Evolutionary conservation across 2,888 invertebrate species (phyloP), one percentile per base, ranked within the genome.

Genomic region (Bhutanitis thaidina): DNA sequence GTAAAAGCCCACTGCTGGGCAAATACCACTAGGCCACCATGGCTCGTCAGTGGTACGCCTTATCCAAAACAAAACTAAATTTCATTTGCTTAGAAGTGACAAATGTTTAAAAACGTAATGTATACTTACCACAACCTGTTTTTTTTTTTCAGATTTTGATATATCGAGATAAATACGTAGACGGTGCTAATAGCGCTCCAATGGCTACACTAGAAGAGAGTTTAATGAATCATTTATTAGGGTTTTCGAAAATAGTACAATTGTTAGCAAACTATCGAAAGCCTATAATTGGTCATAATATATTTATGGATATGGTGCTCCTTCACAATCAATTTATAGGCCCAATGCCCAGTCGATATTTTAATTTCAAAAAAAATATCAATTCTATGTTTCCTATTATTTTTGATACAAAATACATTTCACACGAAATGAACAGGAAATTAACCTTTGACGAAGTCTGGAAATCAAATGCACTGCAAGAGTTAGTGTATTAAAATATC

Each of bases 201-300:
- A 73, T 79, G 55, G 72, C 77, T 37, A 67, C 67, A 60, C 64
- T 93, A 52, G 86, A 92, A 65, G 74, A 91, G 3, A 79, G 86
- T 44, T 65, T 93, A 7, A 65, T 92, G 50, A 75, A 77, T 29
- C 73, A 88, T 53, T 74, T 93, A 44, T 66, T 91, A 43, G 95
- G 95, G 5, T 95, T 95, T 67, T 91, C 94, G 1, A 90, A 90
- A 65, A 78, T 96, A 9, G 93, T 95, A 52, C 74, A 91, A 12
- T 69, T 93, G 0, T 71, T 96, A n/a, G 79, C 79, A 27, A 67
- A 77, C 1, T 71, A 90, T 5, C 89, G 91, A 57, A 95, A 94
- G 80, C 95, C 95, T 2, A 79, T 96, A 15, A 80, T 96, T 16
- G 95, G 95, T 0, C 96, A 96, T 72, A 96, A 96, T 73, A 71